Evolutionary conservation across 2,888 invertebrate genomes (phyloP).

Genomic region (Lochmaea crataegi): DNA sequence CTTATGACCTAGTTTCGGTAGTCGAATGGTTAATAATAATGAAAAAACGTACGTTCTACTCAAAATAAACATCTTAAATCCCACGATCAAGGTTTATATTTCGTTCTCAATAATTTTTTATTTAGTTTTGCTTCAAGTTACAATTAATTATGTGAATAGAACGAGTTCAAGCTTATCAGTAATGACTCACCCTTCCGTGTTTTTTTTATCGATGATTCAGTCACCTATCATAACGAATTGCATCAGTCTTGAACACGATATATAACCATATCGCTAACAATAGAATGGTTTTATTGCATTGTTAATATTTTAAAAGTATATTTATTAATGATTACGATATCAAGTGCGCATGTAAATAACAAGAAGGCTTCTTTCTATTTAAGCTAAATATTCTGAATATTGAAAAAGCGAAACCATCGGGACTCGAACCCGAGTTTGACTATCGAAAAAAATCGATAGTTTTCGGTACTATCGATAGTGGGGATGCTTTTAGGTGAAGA

Average conservation of each 20-base stretch:
- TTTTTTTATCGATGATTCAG: background rate
- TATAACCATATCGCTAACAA: background rate
- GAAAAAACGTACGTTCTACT: background rate
- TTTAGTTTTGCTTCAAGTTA: background rate
- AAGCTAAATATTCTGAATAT: too few relatives aligned
- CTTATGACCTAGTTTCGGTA: too few relatives aligned
- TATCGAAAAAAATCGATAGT: too few relatives aligned
- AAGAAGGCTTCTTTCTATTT: too few relatives aligned
- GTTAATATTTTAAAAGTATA: too few relatives aligned
- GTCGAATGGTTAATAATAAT: background rate
- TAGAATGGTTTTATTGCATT: background rate
- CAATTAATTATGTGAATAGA: background rate
- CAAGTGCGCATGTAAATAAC: too few relatives aligned
- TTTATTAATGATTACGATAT: too few relatives aligned
- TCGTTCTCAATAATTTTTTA: background rate
- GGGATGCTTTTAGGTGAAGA: too few relatives aligned
- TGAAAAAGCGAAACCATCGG: too few relatives aligned
- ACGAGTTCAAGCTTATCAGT: slow-evolving; percentile 3
- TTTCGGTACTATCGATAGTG: too few relatives aligned
- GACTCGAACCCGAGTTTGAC: too few relatives aligned
- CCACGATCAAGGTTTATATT: too few relatives aligned
- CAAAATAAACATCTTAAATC: background rate
- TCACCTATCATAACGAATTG: background rate
- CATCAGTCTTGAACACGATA: background rate
- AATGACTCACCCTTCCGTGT: background rate